phyloP scores from a whole-genome alignment of 2,888 invertebrate species.

The Ormyrus thymus region DNA sequence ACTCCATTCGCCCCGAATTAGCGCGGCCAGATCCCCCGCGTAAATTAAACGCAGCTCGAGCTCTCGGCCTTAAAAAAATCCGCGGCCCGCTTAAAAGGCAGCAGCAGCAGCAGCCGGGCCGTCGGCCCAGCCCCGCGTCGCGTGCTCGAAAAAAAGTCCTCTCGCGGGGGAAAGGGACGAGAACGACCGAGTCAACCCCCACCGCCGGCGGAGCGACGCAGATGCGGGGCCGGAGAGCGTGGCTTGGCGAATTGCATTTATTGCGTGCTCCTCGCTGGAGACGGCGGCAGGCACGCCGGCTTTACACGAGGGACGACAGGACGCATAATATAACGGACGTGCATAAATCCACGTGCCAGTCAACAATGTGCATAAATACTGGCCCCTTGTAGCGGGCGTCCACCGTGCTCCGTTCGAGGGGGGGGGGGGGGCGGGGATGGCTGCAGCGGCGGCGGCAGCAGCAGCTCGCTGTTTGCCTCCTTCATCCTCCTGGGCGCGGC shows the following conservation, averaged over 20 bases:
- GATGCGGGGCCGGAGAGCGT: too few relatives aligned
- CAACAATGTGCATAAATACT: slow-evolving; percentile 75
- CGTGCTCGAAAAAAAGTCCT: too few relatives aligned
- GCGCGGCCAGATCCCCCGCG: slow-evolving; percentile 17
- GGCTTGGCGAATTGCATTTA: slow-evolving; percentile 64
- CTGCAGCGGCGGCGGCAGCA: slow-evolving; percentile 30
- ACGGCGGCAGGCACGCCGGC: slow-evolving; percentile 71
- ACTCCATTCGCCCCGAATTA: neutral
- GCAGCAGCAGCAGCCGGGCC: neutral
- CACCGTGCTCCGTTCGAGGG: slow-evolving; percentile 42
- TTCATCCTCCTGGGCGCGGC: slow-evolving; percentile 51
- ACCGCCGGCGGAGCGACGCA: too few relatives aligned
- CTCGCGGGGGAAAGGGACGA: too few relatives aligned
- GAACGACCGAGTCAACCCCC: too few relatives aligned
- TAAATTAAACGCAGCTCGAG: slow-evolving; percentile 11
- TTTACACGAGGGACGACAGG: slow-evolving; percentile 70
- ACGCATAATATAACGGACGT: slow-evolving; percentile 75
- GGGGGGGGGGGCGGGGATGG: slow-evolving; percentile 45
- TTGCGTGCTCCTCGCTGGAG: slow-evolving; percentile 67
- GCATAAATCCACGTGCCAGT: slow-evolving; percentile 74
- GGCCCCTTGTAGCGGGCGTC: slow-evolving; percentile 67
- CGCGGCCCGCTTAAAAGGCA: neutral
- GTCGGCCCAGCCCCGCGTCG: too few relatives aligned
- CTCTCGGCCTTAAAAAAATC: slow-evolving; percentile 9
- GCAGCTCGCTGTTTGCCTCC: slow-evolving; percentile 46